These are phyloP conservation scores for Chymomyza costata DNA, from an alignment of 1,140 invertebrate genomes.

Conservation along the genomic window DNA sequence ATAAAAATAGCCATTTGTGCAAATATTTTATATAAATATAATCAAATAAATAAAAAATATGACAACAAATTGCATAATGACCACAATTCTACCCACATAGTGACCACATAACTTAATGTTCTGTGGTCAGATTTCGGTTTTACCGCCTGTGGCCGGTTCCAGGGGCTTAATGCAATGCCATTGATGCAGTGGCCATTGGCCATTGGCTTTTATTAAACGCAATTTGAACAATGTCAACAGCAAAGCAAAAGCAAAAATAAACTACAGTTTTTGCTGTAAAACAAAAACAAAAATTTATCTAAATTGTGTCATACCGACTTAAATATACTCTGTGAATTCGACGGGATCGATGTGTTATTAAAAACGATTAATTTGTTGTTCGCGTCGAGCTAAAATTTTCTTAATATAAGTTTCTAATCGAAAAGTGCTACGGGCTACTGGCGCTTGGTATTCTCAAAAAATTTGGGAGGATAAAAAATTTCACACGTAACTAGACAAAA, in stretches of 20 bases:
- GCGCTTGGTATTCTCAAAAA: no score
- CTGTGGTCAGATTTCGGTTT: slow-evolving; percentile 52
- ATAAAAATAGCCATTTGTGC: slow-evolving; percentile 36
- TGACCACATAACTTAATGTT: slow-evolving; percentile 63
- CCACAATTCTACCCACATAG: slow-evolving; percentile 48
- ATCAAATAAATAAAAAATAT: neutral
- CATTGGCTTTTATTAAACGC: slow-evolving; percentile 62
- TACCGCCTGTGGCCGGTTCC: slow-evolving; percentile 1
- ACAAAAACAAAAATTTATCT: neutral
- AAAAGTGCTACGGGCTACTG: neutral
- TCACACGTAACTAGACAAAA: no score
- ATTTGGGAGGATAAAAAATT: no score
- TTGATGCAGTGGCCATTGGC: slow-evolving; percentile 37
- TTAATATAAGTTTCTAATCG: no score
- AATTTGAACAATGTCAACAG: slow-evolving; percentile 42
- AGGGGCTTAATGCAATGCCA: slow-evolving; percentile 48
- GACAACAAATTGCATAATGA: slow-evolving; percentile 11
- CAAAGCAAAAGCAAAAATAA: no score
- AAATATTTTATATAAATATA: no score
- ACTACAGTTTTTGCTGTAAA: no score
- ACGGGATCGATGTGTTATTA: no score
- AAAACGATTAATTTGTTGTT: no score
- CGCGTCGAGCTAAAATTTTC: no score
- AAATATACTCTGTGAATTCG: neutral
- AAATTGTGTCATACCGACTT: neutral